Conservation (phyloP, 2,797 vertebrate genomes). For the Anas capensis region DNA sequence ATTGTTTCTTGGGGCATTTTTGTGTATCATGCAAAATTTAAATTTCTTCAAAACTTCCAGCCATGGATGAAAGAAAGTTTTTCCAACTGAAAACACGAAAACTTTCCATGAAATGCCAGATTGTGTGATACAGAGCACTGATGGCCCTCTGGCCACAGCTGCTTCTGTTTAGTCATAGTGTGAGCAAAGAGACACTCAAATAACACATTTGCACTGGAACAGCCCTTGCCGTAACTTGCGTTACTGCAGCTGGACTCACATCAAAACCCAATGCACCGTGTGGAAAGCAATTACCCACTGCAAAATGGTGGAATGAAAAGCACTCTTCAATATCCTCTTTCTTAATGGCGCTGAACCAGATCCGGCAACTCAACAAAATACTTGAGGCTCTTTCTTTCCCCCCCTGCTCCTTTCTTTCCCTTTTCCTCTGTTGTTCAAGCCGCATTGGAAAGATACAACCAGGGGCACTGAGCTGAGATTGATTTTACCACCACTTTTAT, state of each 20-base stretch:
- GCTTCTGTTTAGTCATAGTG: conserved; percentile 84
- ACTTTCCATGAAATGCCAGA: conserved; percentile 78
- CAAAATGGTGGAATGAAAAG: conserved; percentile 77
- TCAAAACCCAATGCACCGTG: conserved; percentile 72
- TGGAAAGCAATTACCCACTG: conserved; percentile 77
- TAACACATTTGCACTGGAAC: conserved; percentile 78
- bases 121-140: conserved; percentile 74
- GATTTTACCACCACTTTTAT: conserved; percentile 10
- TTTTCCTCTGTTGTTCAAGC: conserved; percentile 2
- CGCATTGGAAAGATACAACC: neutral
- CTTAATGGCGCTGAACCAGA: conserved; percentile 63
- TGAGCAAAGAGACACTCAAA: conserved; percentile 75
- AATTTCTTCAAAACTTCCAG: conserved; percentile 73
- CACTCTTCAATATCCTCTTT: conserved; percentile 59
- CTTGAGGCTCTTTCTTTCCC: neutral
- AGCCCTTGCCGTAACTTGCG: conserved; percentile 67
- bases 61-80: conserved; percentile 64
- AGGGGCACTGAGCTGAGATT: neutral
- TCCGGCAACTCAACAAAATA: conserved; percentile 54
- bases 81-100: conserved; percentile 66
- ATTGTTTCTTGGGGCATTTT: conserved; percentile 49
- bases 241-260: conserved; percentile 78
- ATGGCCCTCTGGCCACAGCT: conserved; percentile 79
- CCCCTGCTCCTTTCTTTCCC: neutral
- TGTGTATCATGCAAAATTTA: conserved; percentile 63